Evolutionary conservation across 2,797 vertebrate genomes (phyloP).

Genomic region (Betta splendens): DNA sequence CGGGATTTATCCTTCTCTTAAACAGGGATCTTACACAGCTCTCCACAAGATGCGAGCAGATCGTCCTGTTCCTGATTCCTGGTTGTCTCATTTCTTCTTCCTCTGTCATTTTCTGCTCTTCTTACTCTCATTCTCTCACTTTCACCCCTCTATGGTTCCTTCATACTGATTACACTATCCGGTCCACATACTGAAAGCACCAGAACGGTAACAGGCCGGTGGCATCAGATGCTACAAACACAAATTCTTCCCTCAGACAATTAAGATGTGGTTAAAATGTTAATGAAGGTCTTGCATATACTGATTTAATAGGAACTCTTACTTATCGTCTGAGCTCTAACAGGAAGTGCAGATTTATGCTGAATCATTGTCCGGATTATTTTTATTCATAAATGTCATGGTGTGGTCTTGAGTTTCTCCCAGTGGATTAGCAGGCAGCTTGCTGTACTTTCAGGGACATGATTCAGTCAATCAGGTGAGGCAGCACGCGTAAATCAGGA

Average conservation of each 20-base stretch:
- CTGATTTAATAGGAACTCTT: too few species aligned
- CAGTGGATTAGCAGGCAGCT: conserved; percentile 14
- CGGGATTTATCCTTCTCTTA: conserved; percentile 55
- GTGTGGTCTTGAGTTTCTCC: conserved; percentile 14
- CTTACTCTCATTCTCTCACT: neutral
- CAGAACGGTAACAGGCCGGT: neutral
- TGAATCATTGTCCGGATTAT: conserved; percentile 5
- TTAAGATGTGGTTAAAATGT: neutral
- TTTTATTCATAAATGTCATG: conserved; percentile 4
- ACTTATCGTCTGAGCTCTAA: too few species aligned
- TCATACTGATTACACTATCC: neutral
- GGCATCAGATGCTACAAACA: neutral
- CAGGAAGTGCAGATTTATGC: conserved; percentile 3
- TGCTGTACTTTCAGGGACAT: neutral
- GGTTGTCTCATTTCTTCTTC: neutral
- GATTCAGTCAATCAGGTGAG: neutral
- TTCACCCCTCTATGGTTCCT: neutral
- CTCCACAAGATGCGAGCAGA: conserved; percentile 50
- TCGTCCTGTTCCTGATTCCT: conserved; percentile 18
- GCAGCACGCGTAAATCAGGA: conserved; percentile 2
- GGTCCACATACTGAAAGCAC: neutral
- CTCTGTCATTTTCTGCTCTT: conserved; percentile 3
- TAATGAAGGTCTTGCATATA: too few species aligned
- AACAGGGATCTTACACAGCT: conserved; percentile 44
- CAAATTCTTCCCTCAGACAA: conserved; percentile 4